These are phyloP conservation scores for Synergus japonicus DNA, from an alignment of 2,888 invertebrate species.

Conservation along the genomic window DNA sequence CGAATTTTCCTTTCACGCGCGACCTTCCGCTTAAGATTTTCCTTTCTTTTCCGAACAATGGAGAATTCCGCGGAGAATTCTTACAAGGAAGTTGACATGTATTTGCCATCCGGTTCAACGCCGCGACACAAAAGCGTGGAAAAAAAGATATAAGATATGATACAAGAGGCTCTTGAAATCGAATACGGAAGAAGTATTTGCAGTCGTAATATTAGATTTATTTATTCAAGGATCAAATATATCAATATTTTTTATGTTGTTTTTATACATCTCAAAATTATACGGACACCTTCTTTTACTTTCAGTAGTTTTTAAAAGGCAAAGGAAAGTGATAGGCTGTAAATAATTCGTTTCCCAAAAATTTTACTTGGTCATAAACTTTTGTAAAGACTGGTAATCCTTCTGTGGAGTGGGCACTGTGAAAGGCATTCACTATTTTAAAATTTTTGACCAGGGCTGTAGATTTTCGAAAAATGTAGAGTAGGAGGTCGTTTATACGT, in stretches of 20 bases:
- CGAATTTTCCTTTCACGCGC: conserved; percentile 25
- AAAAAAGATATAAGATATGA: not conserved
- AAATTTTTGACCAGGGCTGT: not conserved
- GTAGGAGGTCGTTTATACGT: not conserved
- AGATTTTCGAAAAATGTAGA: not conserved
- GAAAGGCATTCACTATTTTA: not conserved
- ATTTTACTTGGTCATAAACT: not conserved
- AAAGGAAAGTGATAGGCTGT: not conserved
- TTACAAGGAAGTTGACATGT: not conserved
- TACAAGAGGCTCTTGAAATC: not conserved
- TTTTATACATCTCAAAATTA: too few relatives aligned
- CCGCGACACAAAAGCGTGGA: not conserved
- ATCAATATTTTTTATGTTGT: too few relatives aligned
- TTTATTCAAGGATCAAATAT: not conserved
- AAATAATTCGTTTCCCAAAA: not conserved
- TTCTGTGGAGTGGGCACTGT: not conserved
- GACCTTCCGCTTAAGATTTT: conserved; percentile 45
- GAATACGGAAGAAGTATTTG: not conserved
- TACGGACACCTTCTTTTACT: too few relatives aligned
- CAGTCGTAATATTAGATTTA: not conserved
- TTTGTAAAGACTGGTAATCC: not conserved
- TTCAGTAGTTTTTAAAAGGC: not conserved
- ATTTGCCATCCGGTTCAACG: conserved; percentile 4
- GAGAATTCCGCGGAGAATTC: not conserved
- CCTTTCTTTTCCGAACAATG: conserved; percentile 42